These are phyloP conservation scores for Pristionchus pacificus DNA, from an alignment of 1,140 invertebrate genomes.

Conservation along the genomic window DNA sequence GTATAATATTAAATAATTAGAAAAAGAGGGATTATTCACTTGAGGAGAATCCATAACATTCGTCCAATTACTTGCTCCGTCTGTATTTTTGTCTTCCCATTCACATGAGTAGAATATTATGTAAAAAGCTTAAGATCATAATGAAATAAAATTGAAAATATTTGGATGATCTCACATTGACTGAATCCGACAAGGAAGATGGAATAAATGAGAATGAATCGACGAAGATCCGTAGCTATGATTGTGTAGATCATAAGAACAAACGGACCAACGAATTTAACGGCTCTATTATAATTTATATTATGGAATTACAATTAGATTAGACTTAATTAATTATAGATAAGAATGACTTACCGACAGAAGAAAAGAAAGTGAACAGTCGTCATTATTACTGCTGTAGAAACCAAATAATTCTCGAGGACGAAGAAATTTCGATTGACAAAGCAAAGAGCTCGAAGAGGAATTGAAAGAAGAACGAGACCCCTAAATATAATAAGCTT, in stretches of 20 bases:
- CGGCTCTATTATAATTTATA: slow-evolving; percentile 75
- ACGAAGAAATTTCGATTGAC: not conserved
- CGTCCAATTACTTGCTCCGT: not conserved
- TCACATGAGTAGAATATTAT: slow-evolving; percentile 81
- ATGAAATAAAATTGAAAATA: not conserved
- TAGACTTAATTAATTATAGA: not conserved
- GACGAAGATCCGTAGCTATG: slow-evolving; percentile 86
- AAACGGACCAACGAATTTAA: slow-evolving; percentile 95
- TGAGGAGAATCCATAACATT: not conserved
- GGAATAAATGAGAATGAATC: slow-evolving; percentile 90
- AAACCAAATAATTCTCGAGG: not conserved
- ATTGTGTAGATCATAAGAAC: slow-evolving; percentile 99
- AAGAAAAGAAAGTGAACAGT: not conserved
- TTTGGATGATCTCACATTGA: slow-evolving; percentile 69
- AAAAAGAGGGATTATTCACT: not conserved
- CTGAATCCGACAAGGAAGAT: slow-evolving; percentile 97
- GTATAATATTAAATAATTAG: not conserved
- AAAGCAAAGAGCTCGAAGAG: slow-evolving; percentile 63
- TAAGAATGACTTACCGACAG: not conserved
- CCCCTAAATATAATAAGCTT: not conserved
- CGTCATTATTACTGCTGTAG: not conserved
- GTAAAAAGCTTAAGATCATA: slow-evolving; percentile 72
- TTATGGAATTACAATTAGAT: no score
- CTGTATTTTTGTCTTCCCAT: slow-evolving; percentile 51
- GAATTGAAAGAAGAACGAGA: slow-evolving; percentile 77